Conservation (phyloP, 2,888 invertebrate genomes). For the Ormyrus rosae region DNA sequence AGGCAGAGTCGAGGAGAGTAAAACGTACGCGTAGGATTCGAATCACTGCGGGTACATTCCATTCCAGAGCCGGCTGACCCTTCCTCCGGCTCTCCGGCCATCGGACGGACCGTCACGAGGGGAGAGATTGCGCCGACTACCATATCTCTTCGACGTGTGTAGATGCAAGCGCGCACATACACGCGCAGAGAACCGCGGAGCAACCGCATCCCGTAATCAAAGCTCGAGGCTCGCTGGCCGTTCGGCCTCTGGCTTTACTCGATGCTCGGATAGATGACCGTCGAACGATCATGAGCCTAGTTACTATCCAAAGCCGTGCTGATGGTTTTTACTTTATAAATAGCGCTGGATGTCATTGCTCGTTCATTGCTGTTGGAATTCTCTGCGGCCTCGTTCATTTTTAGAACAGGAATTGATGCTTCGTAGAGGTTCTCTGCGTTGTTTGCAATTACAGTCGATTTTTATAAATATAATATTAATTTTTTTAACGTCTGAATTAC, state of each 20-base stretch:
- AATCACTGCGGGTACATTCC: conserved; percentile 74
- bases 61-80: conserved; percentile 69
- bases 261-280: not conserved
- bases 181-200: conserved; percentile 60
- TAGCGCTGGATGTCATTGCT: conserved; percentile 5
- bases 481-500: too few species aligned
- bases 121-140: conserved; percentile 70
- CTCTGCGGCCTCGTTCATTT: too few species aligned
- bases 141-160: not conserved
- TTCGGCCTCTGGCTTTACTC: conserved; percentile 37
- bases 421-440: too few species aligned
- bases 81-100: conserved; percentile 68
- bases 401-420: too few species aligned
- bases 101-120: conserved; percentile 61
- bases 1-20: conserved; percentile 56
- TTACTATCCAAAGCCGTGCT: not conserved
- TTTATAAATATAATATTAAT: too few species aligned
- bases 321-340: not conserved
- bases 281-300: not conserved
- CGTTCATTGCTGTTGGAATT: not conserved
- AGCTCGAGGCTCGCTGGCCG: conserved; percentile 40
- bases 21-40: conserved; percentile 62
- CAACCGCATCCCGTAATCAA: conserved; percentile 68
- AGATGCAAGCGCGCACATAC: conserved; percentile 17
- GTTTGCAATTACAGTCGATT: too few species aligned